These are phyloP conservation scores for Crotalus horridus DNA, from an alignment of 2,113 vertebrate species.

Conservation along the genomic window DNA sequence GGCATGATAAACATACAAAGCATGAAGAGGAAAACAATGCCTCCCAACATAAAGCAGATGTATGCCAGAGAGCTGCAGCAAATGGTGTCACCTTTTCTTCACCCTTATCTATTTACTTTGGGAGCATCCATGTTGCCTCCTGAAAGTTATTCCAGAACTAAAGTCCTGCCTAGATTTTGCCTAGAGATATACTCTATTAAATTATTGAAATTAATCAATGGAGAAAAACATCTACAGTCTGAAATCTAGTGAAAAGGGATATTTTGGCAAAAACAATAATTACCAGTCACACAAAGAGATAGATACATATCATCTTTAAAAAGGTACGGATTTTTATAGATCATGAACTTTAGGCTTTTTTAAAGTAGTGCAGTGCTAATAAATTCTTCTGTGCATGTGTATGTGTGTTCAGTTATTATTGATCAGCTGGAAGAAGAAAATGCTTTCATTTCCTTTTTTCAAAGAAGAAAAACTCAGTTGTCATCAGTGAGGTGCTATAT, in stretches of 20 bases:
- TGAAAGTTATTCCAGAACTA: background rate
- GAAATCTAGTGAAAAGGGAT: background rate
- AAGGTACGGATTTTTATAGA: background rate
- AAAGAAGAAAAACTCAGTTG: background rate
- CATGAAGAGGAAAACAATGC: background rate
- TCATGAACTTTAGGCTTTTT: background rate
- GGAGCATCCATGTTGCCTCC: background rate
- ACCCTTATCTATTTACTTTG: background rate
- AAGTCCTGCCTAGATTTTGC: background rate
- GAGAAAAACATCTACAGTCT: background rate
- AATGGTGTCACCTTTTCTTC: background rate
- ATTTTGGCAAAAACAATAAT: background rate
- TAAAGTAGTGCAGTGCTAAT: background rate
- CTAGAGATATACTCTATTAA: background rate
- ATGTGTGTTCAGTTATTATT: background rate
- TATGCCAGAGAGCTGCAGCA: background rate
- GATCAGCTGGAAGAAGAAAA: background rate
- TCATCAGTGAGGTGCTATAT: background rate
- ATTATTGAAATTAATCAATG: background rate
- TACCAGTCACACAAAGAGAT: background rate
- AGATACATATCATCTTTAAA: background rate
- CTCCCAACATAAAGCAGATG: background rate
- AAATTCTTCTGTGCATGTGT: background rate
- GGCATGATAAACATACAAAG: background rate
- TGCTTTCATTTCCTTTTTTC: background rate